phyloP scores from a whole-genome alignment of 2,797 vertebrate species.

The Diglossa cyanea region DNA sequence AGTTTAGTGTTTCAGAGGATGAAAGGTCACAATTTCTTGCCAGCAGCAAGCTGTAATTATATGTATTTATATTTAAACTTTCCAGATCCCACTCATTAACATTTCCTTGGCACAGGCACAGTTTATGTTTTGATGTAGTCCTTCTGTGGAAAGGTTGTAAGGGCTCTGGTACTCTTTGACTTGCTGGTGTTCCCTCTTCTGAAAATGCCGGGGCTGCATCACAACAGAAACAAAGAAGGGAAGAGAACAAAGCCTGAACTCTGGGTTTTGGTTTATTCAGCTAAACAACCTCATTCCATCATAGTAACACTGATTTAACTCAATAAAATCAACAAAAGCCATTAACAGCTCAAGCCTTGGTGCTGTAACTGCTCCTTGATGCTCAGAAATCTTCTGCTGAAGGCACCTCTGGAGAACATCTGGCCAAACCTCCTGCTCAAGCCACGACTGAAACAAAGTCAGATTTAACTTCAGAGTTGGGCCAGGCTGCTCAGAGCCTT shows the following conservation, averaged over 20 bases:
- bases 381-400: background rate
- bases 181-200: background rate
- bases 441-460: background rate
- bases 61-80: constrained; percentile 75
- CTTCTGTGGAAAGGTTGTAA: constrained; percentile 45
- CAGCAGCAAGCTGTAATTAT: constrained; percentile 68
- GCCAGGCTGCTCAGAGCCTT: background rate
- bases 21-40: constrained; percentile 66
- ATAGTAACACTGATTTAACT: background rate
- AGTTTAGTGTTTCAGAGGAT: constrained; percentile 54
- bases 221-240: background rate
- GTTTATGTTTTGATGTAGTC: constrained; percentile 59
- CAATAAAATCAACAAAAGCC: background rate
- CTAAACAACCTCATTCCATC: background rate
- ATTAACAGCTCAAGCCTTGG: background rate
- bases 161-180: constrained; percentile 36
- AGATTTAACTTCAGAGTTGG: background rate
- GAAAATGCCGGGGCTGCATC: background rate
- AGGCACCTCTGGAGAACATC: background rate
- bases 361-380: background rate
- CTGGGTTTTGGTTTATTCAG: background rate
- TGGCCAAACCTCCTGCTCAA: background rate
- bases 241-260: background rate
- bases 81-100: constrained; percentile 65
- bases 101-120: constrained; percentile 29